Evolutionary conservation across 1,140 invertebrate species (phyloP).

Genomic region (Panagrolaimus sp.): DNA sequence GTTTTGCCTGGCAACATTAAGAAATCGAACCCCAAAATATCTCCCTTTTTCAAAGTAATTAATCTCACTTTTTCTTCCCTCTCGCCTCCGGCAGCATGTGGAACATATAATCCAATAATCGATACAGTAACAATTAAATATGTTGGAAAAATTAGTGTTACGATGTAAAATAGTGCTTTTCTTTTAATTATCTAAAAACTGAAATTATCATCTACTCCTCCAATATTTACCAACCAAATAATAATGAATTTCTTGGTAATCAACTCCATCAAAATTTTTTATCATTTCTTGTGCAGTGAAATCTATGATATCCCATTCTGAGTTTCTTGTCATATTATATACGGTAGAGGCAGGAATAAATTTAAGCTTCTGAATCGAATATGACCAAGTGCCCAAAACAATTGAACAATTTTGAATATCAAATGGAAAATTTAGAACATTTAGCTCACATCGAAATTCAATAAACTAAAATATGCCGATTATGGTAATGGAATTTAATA

Average conservation of each 20-base stretch:
- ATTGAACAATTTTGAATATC: neutral
- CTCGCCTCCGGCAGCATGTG: neutral
- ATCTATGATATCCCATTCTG: constrained; percentile 3
- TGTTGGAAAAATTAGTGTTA: constrained; percentile 3
- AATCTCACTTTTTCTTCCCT: neutral
- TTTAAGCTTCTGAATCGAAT: neutral
- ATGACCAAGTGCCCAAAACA: constrained; percentile 7
- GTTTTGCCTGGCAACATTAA: too few species aligned
- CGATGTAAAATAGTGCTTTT: constrained; percentile 8
- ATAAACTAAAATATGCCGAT: neutral
- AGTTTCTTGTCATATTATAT: neutral
- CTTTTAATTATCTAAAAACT: constrained; percentile 2
- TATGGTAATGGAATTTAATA: too few species aligned
- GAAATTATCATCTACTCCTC: neutral
- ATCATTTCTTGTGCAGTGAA: neutral
- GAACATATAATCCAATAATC: constrained; percentile 6
- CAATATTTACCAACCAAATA: neutral
- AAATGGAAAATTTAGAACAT: neutral
- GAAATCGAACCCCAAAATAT: too few species aligned
- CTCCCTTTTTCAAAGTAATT: too few species aligned
- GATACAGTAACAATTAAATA: neutral
- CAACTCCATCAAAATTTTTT: neutral
- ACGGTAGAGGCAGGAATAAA: neutral
- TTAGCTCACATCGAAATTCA: neutral
- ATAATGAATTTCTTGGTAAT: constrained; percentile 7